Evolutionary conservation across 2,113 vertebrate genomes (phyloP).

Genomic region (Coturnix japonica): DNA sequence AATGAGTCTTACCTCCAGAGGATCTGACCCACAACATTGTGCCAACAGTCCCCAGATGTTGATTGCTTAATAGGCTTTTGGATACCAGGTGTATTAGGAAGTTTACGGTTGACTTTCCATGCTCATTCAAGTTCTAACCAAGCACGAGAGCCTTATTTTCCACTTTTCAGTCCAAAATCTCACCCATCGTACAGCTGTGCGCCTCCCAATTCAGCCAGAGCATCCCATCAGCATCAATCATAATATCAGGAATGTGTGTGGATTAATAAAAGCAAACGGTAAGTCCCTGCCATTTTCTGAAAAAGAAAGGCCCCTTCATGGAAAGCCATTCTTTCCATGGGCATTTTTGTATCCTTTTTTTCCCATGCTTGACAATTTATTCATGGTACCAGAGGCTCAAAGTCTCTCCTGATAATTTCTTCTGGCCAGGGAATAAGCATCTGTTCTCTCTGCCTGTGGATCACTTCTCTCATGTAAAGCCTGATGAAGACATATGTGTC

Average conservation of each 20-base stretch:
- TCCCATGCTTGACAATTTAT: background rate
- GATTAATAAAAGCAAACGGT: background rate
- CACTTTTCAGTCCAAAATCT: background rate
- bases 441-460: background rate
- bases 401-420: background rate
- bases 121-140: background rate
- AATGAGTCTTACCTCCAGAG: background rate
- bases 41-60: accelerated
- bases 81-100: background rate
- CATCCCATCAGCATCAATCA: background rate
- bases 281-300: background rate
- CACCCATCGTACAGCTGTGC: background rate
- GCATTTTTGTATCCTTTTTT: background rate
- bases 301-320: background rate
- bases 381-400: background rate
- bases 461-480: background rate
- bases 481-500: background rate
- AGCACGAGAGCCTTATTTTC: background rate
- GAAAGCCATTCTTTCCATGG: background rate
- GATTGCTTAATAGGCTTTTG: background rate
- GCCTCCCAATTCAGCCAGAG: background rate
- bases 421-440: background rate
- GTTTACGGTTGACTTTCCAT: background rate
- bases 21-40: too few species aligned
- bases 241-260: background rate